Evolutionary conservation across 2,113 vertebrate species (phyloP), one percentile per base, ranked within the genome.

Genomic region (Perca flavescens): DNA sequence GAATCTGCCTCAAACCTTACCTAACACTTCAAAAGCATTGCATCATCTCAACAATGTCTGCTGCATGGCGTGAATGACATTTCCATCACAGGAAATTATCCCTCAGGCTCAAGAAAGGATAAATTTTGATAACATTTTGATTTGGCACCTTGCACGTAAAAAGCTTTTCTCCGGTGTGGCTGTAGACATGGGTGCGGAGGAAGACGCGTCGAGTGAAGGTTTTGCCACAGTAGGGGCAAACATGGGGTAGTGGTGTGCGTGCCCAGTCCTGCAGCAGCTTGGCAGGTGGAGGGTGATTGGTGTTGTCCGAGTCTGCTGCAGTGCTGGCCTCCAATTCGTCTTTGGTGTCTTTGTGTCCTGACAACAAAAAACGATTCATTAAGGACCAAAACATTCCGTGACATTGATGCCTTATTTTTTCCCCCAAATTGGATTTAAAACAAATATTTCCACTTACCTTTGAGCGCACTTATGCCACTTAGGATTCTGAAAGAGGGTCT

Each of bases 141-240:
- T 11, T 43, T 68, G 77, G 22, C 86, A 94, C 94, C 53, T 96
- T 96, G 93, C 97, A 98, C 6, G 94, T 95, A 86, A 96, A 98
- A 9, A 97, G 96, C 77, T 97, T 96, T 80, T 97, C 96, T 14
- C 97, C 97, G 0, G 97, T 98, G 93, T 98, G 97, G 4, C 96
- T 97, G 88, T 95, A 96, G 82, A 98, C 97, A 21, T 98, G 97
- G 40, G 96, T 97, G 2, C 97, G 96, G 22, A 98, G 96, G 17
- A 97, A 97, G 9, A 96, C 96, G 0, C 97, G 96, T 2, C 97
- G 95, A 8, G 97, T 97, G 93, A 98, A 98, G 81, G 95, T 96
- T 83, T 97, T 97, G 13, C 96, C 96, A 10, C 97, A 98, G 84
- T 98, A 96, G 0, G 95, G 96, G 84, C 97, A 98, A 47, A 96